Conservation (phyloP, 2,113 vertebrate species). For the Tetrao urogallus region DNA sequence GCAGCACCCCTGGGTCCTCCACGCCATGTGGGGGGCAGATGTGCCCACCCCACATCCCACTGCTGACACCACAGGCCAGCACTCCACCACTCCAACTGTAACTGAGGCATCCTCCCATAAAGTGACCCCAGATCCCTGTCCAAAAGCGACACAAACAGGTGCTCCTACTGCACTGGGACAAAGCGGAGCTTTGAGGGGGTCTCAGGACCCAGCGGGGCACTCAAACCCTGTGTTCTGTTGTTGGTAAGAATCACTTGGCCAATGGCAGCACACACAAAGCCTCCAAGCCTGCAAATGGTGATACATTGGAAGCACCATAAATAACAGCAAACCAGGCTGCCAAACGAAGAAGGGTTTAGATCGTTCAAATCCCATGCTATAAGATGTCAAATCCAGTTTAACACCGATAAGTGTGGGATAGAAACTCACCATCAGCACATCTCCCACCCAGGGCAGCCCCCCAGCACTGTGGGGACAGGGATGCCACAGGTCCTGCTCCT, state of each 20-base stretch:
- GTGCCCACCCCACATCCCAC: background rate
- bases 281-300: constrained; percentile 35
- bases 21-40: background rate
- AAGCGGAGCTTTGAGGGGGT: background rate
- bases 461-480: background rate
- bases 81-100: background rate
- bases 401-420: constrained; percentile 68
- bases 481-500: background rate
- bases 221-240: background rate
- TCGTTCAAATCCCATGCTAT: constrained; percentile 72
- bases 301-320: constrained; percentile 67
- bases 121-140: background rate
- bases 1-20: constrained; percentile 3
- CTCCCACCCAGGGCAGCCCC: background rate
- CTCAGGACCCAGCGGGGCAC: background rate
- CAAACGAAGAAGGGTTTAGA: constrained; percentile 74
- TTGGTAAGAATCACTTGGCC: constrained; percentile 40
- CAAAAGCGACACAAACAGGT: background rate
- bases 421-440: constrained; percentile 53
- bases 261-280: constrained; percentile 47
- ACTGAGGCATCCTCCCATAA: background rate
- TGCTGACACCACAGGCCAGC: background rate
- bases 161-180: background rate
- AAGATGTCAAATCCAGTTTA: constrained; percentile 75
- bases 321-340: constrained; percentile 69